These are phyloP conservation scores for Miltochrista miniata DNA, from an alignment of 2,888 invertebrate species.

Conservation along the genomic window DNA sequence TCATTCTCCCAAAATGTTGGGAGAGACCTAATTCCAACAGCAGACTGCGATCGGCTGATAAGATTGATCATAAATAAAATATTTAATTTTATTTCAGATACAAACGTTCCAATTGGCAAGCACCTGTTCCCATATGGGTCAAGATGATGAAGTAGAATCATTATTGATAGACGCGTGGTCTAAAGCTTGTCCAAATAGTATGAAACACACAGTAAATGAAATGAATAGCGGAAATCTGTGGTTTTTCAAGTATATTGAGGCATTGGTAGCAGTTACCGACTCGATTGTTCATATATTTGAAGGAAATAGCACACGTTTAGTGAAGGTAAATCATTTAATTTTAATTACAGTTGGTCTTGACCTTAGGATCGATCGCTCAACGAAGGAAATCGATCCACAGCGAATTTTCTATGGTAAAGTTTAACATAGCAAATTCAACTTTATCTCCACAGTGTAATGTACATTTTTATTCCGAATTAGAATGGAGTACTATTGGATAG, in stretches of 20 bases:
- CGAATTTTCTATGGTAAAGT: not conserved
- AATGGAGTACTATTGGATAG: too few species aligned
- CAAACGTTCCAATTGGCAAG: constrained; percentile 51
- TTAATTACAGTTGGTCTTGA: not conserved
- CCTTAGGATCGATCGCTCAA: too few species aligned
- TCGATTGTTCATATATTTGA: constrained; percentile 39
- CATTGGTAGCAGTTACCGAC: constrained; percentile 49
- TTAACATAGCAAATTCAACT: too few species aligned
- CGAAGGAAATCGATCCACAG: not conserved
- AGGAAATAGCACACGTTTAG: constrained; percentile 37
- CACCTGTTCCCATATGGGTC: constrained; percentile 47
- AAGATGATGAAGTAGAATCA: constrained; percentile 42
- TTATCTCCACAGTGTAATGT: too few species aligned
- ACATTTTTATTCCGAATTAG: too few species aligned
- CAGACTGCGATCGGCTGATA: too few species aligned
- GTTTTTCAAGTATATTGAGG: constrained; percentile 54
- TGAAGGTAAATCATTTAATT: constrained; percentile 46
- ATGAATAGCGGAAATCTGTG: constrained; percentile 44
- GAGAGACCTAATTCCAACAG: too few species aligned
- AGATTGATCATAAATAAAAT: too few species aligned
- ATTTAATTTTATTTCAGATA: constrained; percentile 41
- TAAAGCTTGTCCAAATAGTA: constrained; percentile 50
- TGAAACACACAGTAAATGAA: constrained; percentile 20
- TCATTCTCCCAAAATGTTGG: too few species aligned
- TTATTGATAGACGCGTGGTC: constrained; percentile 52